phyloP scores from a whole-genome alignment of 2,888 invertebrate genomes.

The Tenthredo notha region DNA sequence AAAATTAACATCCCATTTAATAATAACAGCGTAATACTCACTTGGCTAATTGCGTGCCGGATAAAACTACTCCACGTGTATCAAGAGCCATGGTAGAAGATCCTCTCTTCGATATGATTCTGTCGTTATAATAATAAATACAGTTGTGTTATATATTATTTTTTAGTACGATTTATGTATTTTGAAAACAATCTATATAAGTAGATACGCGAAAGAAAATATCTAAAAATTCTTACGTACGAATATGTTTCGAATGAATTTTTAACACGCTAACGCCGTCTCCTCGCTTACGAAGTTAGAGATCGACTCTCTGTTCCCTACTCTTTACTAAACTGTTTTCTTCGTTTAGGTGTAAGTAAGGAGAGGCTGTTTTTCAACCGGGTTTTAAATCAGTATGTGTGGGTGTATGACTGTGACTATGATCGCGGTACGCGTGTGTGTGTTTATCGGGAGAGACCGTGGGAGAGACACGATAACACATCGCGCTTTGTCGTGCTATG shows the following conservation, averaged over 20 bases:
- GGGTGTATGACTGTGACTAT: background rate
- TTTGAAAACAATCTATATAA: too few species aligned
- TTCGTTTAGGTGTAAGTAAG: background rate
- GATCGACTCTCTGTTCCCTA: background rate
- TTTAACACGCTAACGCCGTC: background rate
- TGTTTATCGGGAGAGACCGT: background rate
- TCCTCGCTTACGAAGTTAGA: background rate
- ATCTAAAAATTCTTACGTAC: too few species aligned
- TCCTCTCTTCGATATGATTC: slow-evolving; percentile 7
- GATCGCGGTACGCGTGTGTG: background rate
- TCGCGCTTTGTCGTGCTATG: background rate
- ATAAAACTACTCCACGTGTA: slow-evolving; percentile 78
- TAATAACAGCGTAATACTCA: slow-evolving; percentile 78
- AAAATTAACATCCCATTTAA: background rate
- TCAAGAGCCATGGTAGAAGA: slow-evolving; percentile 65
- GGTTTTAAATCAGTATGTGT: background rate
- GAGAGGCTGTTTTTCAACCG: slow-evolving; percentile 18
- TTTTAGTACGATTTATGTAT: too few species aligned
- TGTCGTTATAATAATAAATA: background rate
- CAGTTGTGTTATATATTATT: background rate
- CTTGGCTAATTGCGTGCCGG: slow-evolving; percentile 86
- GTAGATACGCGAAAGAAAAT: background rate
- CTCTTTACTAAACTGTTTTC: background rate
- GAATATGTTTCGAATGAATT: too few species aligned
- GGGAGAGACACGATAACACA: background rate